Evolutionary conservation across 2,113 vertebrate genomes (phyloP).

Genomic region (Pimephales promelas): DNA sequence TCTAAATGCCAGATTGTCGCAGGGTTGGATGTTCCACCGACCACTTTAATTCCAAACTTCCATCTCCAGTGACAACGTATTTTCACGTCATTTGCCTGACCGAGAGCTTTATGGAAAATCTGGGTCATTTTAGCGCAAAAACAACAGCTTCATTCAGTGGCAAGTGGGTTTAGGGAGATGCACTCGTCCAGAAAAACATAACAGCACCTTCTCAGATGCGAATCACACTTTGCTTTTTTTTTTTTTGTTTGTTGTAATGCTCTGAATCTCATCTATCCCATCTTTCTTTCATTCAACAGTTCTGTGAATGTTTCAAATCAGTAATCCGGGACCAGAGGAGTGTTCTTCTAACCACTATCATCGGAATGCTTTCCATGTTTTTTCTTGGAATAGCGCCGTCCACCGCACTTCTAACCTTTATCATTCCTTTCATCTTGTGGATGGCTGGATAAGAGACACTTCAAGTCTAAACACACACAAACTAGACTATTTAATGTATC

Average conservation of each 20-base stretch:
- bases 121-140: slow-evolving; percentile 58
- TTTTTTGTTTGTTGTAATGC: neutral
- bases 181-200: slow-evolving; percentile 1
- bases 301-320: slow-evolving; percentile 89
- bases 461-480: neutral
- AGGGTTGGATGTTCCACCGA: neutral
- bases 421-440: slow-evolving; percentile 91
- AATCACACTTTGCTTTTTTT: neutral
- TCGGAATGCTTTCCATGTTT: slow-evolving; percentile 81
- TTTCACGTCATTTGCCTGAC: neutral
- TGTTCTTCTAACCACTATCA: slow-evolving; percentile 74
- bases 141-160: slow-evolving; percentile 64
- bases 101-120: slow-evolving; percentile 55
- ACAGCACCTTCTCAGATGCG: neutral
- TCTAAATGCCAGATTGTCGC: neutral
- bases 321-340: slow-evolving; percentile 89
- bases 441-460: slow-evolving; percentile 83
- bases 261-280: neutral
- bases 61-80: slow-evolving; percentile 39
- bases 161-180: neutral
- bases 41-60: neutral
- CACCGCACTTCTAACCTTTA: slow-evolving; percentile 80
- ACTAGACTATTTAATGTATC: slow-evolving; percentile 18
- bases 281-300: slow-evolving; percentile 71
- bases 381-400: slow-evolving; percentile 80